phyloP scores from a whole-genome alignment of 2,797 vertebrate species.

The Esox lucius region DNA sequence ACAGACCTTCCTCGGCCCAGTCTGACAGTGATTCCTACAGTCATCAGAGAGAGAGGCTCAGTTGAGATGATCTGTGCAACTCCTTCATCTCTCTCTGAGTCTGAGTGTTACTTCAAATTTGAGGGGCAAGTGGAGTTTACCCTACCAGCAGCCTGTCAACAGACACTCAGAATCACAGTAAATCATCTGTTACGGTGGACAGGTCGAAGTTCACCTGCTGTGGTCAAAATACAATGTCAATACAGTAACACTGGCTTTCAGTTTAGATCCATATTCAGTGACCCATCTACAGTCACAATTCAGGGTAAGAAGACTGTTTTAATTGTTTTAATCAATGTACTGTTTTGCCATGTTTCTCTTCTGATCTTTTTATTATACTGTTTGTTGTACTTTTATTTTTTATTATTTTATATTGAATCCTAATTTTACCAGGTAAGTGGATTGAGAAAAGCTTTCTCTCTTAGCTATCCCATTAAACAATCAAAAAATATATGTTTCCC shows the following conservation, averaged over 20 bases:
- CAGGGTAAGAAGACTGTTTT: background rate
- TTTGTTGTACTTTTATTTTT: background rate
- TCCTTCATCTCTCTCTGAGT: background rate
- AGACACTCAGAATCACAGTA: background rate
- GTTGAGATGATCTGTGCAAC: slow-evolving; percentile 4
- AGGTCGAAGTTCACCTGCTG: slow-evolving; percentile 6
- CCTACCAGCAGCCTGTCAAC: background rate
- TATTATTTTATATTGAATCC: background rate
- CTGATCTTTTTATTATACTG: background rate
- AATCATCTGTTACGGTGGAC: background rate
- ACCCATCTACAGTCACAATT: background rate
- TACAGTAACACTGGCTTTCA: background rate
- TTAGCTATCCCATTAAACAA: no score
- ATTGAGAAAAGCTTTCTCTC: background rate
- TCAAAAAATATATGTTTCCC: no score
- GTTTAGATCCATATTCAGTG: background rate
- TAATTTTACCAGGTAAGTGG: no score
- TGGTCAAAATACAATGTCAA: background rate
- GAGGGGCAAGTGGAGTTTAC: background rate
- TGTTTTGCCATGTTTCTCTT: background rate
- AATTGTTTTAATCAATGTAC: background rate
- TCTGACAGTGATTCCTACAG: background rate
- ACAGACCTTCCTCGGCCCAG: background rate
- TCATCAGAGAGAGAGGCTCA: slow-evolving; percentile 4
- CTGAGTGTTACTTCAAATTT: background rate